Percentiles rank a stretch among this genome's conserved stretches.
These are phyloP conservation scores for Xanthia togata DNA, from an alignment of 2,888 invertebrate species.

Conservation along the genomic window DNA sequence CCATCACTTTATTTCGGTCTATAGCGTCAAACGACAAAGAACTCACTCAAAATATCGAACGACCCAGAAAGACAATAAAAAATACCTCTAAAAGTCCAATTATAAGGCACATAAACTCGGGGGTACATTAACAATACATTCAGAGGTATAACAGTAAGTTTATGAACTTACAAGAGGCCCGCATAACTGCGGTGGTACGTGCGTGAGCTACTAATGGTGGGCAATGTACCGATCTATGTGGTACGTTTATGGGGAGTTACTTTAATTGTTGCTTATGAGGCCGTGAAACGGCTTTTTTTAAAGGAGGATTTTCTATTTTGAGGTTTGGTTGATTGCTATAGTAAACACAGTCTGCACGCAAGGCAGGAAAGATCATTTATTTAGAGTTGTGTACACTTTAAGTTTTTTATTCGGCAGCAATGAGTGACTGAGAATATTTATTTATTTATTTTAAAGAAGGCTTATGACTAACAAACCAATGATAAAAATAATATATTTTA, in stretches of 20 bases:
- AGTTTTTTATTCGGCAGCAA: neutral
- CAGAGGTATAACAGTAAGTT: conserved; percentile 58
- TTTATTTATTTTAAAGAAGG: too few relatives aligned
- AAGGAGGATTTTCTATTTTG: too few relatives aligned
- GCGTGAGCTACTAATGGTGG: conserved; percentile 27
- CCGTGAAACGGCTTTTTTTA: neutral
- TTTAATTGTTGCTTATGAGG: conserved; percentile 47
- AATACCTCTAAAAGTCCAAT: conserved; percentile 50
- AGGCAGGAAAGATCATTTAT: too few relatives aligned
- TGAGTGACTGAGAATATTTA: neutral
- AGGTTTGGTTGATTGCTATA: too few relatives aligned
- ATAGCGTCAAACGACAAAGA: neutral
- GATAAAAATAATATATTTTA: too few relatives aligned
- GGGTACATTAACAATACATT: conserved; percentile 62
- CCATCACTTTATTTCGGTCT: neutral
- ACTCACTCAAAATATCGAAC: conserved; percentile 11
- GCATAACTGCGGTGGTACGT: conserved; percentile 48
- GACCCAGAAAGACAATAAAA: conserved; percentile 28
- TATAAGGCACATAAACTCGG: conserved; percentile 55
- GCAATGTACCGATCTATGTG: conserved; percentile 16
- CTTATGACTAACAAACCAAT: too few relatives aligned
- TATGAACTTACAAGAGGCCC: conserved; percentile 55
- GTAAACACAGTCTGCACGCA: too few relatives aligned
- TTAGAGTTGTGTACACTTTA: too few relatives aligned
- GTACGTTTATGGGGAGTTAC: conserved; percentile 15